phyloP scores from a whole-genome alignment of 2,113 vertebrate genomes.

The Donacobius atricapilla region DNA sequence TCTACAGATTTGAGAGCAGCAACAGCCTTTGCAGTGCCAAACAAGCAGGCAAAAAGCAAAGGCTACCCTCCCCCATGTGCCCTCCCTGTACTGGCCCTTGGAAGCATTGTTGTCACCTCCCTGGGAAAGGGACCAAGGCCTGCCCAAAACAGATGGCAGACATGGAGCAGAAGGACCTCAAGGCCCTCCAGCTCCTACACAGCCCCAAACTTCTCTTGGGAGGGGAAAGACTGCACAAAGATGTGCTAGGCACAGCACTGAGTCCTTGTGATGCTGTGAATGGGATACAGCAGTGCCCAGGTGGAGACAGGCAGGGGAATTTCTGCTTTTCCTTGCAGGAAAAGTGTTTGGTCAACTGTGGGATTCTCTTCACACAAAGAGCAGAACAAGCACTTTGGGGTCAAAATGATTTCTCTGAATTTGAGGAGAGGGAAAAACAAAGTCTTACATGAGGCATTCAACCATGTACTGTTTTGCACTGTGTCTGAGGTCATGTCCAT shows the following conservation, averaged over 20 bases:
- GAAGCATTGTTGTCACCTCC: not conserved
- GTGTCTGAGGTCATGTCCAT: not conserved
- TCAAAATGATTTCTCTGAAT: not conserved
- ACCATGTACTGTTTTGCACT: not conserved
- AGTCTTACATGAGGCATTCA: not conserved
- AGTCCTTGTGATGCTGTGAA: not conserved
- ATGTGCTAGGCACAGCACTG: fast-evolving
- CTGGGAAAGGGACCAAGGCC: conserved; percentile 3
- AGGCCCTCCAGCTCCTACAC: not conserved
- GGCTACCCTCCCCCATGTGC: not conserved
- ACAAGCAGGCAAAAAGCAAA: not conserved
- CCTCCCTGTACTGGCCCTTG: not conserved
- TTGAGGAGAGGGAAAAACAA: not conserved
- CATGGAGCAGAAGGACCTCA: not conserved
- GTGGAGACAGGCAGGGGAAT: not conserved
- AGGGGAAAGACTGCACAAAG: not conserved
- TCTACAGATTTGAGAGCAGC: not conserved
- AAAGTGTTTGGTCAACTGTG: fast-evolving
- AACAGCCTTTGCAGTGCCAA: not conserved
- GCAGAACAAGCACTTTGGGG: not conserved
- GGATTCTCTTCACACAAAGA: not conserved
- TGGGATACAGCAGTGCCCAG: not conserved
- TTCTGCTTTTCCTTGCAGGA: not conserved
- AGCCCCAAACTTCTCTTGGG: not conserved
- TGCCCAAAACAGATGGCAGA: conserved; percentile 24